Evolutionary conservation across 1,140 invertebrate genomes (phyloP), one percentile per base, ranked within the genome.

Genomic region (Eumeta japonica): DNA sequence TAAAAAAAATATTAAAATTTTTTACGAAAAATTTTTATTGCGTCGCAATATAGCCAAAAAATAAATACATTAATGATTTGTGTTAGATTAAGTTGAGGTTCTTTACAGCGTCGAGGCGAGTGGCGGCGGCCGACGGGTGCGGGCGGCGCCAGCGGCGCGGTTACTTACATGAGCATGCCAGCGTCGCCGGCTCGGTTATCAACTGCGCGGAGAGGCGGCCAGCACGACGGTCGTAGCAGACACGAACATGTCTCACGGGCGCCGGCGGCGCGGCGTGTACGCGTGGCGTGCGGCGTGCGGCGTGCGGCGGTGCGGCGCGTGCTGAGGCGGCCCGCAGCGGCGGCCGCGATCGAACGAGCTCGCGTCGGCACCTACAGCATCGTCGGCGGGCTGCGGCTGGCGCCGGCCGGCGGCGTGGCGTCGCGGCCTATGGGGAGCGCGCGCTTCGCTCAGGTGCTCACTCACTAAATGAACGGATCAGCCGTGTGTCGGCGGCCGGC

Each of bases 151-250:
- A 52, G 52, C 31, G 52, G 40, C 43, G 40, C 33, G 19, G 33
- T 58, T 72, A 70, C 67, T 72, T 65, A 72, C 67, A 70, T 72
- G 58, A 62, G 67, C 67, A 70, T 70, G 63, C 64, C 64, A 67
- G 64, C 61, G 59, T 63, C 60, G 52, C 55, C 47, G 50, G 52
- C 54, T 46, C 50, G 54, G 55, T 61, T 62, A 66, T 68, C 64
- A 68, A 72, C 67, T 72, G n/a, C n/a, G n/a, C n/a, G n/a, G n/a
- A n/a, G n/a, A n/a, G n/a, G n/a, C n/a, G 57, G 43, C 52, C 60
- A 52, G 61, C 63, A 65, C 52, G 58, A 67, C 67, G 66, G 66
- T 62, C 60, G 61, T 52, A 40, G 58, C 54, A 50, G 45, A 48
- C 60, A 54, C 55, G 45, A 45, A 59, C 62, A 72, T 71, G 55